Conservation (phyloP, 2,113 vertebrate genomes). For the Neopipo cinnamomea region DNA sequence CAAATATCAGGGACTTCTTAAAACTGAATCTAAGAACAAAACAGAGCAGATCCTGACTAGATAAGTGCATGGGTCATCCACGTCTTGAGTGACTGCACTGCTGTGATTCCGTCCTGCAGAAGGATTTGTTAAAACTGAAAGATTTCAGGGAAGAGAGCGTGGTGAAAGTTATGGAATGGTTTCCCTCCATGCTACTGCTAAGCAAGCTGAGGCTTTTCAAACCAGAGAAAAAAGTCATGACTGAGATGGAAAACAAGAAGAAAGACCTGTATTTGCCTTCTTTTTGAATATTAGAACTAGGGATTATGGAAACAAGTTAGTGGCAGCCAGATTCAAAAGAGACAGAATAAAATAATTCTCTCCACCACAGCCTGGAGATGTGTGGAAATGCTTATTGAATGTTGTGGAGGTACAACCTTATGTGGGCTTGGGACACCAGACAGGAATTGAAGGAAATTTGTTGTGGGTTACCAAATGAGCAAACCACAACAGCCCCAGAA, state of each 20-base stretch:
- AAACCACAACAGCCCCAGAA: neutral
- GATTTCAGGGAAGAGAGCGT: neutral
- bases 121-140: neutral
- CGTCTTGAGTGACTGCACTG: fast-evolving
- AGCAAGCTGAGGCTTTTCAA: neutral
- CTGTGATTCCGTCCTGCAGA: neutral
- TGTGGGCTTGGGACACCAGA: neutral
- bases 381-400: neutral
- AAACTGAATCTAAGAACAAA: neutral
- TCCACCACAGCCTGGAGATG: neutral
- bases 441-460: neutral
- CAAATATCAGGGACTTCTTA: neutral
- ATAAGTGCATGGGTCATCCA: neutral
- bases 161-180: neutral
- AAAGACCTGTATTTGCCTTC: neutral
- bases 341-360: neutral
- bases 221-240: neutral
- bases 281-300: neutral
- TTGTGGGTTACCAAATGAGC: neutral
- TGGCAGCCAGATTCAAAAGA: neutral
- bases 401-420: neutral
- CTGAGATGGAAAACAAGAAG: neutral
- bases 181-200: neutral
- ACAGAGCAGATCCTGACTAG: neutral
- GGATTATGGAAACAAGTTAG: neutral